phyloP scores from a whole-genome alignment of 2,113 vertebrate genomes.

The Progne subis region DNA sequence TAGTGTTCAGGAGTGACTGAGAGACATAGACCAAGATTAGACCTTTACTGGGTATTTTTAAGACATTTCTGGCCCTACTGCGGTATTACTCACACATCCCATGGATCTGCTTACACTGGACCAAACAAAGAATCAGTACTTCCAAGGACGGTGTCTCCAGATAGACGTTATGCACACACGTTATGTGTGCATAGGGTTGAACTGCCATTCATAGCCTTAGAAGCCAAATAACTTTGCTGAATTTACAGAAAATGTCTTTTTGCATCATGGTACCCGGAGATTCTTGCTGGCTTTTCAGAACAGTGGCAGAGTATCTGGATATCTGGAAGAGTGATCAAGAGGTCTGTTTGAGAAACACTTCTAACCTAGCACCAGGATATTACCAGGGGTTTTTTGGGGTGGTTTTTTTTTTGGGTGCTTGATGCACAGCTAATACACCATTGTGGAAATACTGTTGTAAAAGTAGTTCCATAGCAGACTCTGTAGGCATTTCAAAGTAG shows the following conservation, averaged over 20 bases:
- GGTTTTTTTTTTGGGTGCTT: neutral
- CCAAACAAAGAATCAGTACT: neutral
- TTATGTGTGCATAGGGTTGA: neutral
- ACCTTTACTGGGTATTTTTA: neutral
- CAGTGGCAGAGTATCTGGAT: neutral
- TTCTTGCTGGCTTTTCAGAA: neutral
- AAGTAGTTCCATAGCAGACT: neutral
- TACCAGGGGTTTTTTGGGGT: neutral
- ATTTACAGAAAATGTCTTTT: neutral
- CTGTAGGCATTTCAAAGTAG: neutral
- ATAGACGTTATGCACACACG: too few relatives aligned
- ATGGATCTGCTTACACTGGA: neutral
- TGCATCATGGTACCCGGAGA: rapidly evolving
- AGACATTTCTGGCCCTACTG: neutral
- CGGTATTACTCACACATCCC: neutral
- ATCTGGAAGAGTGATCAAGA: neutral
- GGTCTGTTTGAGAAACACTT: neutral
- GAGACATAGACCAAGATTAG: neutral
- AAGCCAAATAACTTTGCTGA: neutral
- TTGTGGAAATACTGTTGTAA: neutral
- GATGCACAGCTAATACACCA: neutral
- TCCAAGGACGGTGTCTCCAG: neutral
- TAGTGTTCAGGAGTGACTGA: neutral
- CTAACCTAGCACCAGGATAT: neutral
- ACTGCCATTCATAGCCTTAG: neutral